phyloP scores from a whole-genome alignment of 2,113 vertebrate species.

The Trinectes maculatus region DNA sequence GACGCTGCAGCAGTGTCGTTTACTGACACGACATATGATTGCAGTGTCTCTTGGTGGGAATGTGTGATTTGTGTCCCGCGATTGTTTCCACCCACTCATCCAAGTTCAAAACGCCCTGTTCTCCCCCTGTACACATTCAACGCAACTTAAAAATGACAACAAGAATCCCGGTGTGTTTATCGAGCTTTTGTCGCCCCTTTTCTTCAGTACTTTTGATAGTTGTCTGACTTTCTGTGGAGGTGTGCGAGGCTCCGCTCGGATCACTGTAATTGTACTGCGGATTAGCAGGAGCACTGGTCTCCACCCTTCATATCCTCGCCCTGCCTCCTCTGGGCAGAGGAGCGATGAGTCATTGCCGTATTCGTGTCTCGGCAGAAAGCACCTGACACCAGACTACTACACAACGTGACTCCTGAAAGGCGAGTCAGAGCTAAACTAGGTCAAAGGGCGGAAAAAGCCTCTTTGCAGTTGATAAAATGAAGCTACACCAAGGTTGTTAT shows the following conservation, averaged over 20 bases:
- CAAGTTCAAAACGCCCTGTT: constrained; percentile 17
- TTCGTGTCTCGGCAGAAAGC: constrained; percentile 33
- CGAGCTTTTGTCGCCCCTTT: too few relatives aligned
- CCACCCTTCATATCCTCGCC: constrained; percentile 6
- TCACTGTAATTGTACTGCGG: constrained; percentile 16
- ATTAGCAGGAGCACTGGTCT: constrained; percentile 5
- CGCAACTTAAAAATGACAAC: constrained; percentile 20
- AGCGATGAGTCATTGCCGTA: constrained; percentile 21
- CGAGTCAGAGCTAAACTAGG: constrained; percentile 14
- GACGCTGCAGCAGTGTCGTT: constrained; percentile 1
- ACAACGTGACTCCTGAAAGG: constrained; percentile 11
- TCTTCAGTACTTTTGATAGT: neutral
- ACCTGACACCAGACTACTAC: constrained; percentile 10
- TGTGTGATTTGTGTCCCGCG: neutral
- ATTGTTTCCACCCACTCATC: constrained; percentile 15
- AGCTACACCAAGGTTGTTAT: neutral
- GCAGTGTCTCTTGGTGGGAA: constrained; percentile 4
- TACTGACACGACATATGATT: constrained; percentile 10
- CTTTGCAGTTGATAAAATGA: neutral
- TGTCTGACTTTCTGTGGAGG: constrained; percentile 3
- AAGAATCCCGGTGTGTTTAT: constrained; percentile 4
- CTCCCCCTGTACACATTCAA: neutral
- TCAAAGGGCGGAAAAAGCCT: constrained; percentile 9
- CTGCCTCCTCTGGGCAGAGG: constrained; percentile 6
- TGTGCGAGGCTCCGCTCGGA: constrained; percentile 16